Evolutionary conservation across 1,140 invertebrate species (phyloP).

Genomic region (Ctenoplectra terminalis): DNA sequence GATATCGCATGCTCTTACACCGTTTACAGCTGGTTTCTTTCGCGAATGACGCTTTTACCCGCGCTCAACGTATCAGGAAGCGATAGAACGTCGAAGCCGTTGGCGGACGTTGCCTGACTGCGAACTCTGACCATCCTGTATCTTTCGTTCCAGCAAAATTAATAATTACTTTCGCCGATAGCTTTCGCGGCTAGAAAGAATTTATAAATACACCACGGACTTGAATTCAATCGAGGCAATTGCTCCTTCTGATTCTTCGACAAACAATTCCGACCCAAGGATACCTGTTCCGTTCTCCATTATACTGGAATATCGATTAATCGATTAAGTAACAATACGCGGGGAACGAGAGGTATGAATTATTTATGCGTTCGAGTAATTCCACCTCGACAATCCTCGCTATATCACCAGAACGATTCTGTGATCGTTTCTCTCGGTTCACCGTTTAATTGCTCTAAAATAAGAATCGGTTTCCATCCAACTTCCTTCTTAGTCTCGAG

Average conservation of each 20-base stretch:
- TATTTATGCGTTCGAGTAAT: constrained; percentile 44
- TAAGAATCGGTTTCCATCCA: background rate
- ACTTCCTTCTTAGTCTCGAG: background rate
- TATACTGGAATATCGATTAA: constrained; percentile 54
- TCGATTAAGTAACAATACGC: constrained; percentile 54
- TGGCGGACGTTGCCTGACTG: background rate
- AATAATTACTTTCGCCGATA: background rate
- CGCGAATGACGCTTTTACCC: background rate
- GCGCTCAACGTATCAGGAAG: background rate
- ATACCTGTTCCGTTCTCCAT: constrained; percentile 14
- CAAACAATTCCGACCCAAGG: background rate
- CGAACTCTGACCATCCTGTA: background rate
- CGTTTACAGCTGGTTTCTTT: background rate
- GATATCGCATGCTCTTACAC: constrained; percentile 14
- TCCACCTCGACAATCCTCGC: constrained; percentile 8
- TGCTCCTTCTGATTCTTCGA: constrained; percentile 4
- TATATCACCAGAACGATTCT: background rate
- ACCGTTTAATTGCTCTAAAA: constrained; percentile 20
- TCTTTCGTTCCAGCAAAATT: background rate
- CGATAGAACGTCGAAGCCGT: background rate
- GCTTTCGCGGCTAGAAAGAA: background rate
- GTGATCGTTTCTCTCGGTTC: background rate
- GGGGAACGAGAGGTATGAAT: constrained; percentile 35
- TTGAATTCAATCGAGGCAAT: constrained; percentile 20
- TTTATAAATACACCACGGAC: constrained; percentile 1